These are phyloP conservation scores for Drosophila paranaensis DNA, from an alignment of 2,888 invertebrate genomes.

Conservation along the genomic window DNA sequence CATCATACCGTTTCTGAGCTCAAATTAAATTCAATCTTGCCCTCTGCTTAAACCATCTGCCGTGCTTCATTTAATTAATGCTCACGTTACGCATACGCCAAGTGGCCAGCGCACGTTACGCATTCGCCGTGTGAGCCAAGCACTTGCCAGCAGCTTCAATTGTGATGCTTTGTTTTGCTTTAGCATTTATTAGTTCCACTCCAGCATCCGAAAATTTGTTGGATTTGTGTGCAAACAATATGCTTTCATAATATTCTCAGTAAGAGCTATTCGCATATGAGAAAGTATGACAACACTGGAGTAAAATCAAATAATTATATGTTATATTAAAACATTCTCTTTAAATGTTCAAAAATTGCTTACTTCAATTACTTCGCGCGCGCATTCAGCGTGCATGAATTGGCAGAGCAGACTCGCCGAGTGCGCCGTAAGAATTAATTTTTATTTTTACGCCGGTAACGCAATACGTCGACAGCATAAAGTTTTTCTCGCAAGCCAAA, in stretches of 20 bases:
- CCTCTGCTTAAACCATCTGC: neutral
- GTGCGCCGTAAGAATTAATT: constrained; percentile 16
- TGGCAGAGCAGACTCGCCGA: constrained; percentile 20
- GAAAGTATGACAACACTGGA: too few species aligned
- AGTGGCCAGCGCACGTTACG: constrained; percentile 7
- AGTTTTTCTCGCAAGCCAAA: constrained; percentile 46
- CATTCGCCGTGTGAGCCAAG: constrained; percentile 27
- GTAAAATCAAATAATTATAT: too few species aligned
- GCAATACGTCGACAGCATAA: constrained; percentile 32
- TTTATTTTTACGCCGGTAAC: constrained; percentile 23
- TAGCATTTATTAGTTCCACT: constrained; percentile 35
- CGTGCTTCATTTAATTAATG: constrained; percentile 1
- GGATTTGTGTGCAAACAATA: neutral
- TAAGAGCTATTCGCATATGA: too few species aligned
- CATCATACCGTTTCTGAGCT: too few species aligned
- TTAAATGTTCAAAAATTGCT: too few species aligned
- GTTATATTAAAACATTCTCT: too few species aligned
- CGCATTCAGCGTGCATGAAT: constrained; percentile 32
- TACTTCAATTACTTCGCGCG: neutral
- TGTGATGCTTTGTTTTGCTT: constrained; percentile 28
- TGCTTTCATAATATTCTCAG: neutral
- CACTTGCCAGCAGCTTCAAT: constrained; percentile 35
- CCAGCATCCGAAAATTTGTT: too few species aligned
- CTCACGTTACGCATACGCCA: constrained; percentile 19
- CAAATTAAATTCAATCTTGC: neutral